Conservation (phyloP, 2,113 vertebrate species). For the Mastomys coucha region DNA sequence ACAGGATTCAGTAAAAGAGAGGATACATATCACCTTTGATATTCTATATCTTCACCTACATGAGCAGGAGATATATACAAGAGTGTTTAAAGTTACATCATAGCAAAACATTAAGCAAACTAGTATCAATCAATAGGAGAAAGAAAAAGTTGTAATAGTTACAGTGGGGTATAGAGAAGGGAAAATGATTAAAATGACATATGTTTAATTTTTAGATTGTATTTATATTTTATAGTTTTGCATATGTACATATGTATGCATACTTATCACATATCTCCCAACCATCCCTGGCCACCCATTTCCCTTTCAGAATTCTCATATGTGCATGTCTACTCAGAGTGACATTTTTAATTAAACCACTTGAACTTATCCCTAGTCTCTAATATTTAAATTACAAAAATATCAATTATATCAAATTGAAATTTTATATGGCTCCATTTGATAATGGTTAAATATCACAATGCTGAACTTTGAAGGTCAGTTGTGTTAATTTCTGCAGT, state of each 20-base stretch:
- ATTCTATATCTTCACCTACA: neutral
- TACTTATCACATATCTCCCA: neutral
- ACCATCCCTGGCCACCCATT: neutral
- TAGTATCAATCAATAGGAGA: constrained; percentile 18
- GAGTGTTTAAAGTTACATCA: neutral
- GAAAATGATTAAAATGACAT: neutral
- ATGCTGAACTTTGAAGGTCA: neutral
- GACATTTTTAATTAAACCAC: neutral
- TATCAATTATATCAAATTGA: neutral
- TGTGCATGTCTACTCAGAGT: neutral
- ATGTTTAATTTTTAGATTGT: neutral
- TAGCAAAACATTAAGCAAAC: neutral
- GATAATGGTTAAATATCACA: neutral
- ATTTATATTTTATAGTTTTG: neutral
- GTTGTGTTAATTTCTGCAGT: neutral
- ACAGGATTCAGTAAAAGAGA: constrained; percentile 29
- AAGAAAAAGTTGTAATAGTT: neutral
- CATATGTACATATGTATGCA: neutral
- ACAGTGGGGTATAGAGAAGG: neutral
- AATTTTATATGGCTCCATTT: constrained; percentile 2
- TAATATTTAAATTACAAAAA: neutral
- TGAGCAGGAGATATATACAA: neutral
- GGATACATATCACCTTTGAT: neutral
- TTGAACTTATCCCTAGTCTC: neutral
- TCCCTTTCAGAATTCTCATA: neutral